Percentiles rank a stretch among this genome's conserved stretches.
phyloP scores from a whole-genome alignment of 2,888 invertebrate genomes.

The Phlogophora meticulosa region DNA sequence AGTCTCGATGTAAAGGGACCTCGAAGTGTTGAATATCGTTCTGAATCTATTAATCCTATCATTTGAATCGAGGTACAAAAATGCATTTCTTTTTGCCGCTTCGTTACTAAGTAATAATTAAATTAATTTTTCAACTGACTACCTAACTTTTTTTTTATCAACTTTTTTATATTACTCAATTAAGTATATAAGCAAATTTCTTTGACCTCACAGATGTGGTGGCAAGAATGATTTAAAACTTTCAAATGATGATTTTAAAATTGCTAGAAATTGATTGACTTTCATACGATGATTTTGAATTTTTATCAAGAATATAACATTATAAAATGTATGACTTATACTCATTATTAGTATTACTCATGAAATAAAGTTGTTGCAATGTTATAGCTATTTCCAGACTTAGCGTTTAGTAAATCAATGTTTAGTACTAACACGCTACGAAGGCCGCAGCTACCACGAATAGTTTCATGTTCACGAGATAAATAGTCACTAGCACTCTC shows the following conservation, averaged over 20 bases:
- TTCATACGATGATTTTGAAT: too few species aligned
- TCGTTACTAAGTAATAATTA: neutral
- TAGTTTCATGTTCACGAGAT: slow-evolving; percentile 69
- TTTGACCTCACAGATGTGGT: neutral
- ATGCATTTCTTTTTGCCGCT: neutral
- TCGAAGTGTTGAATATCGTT: neutral
- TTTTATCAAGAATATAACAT: too few species aligned
- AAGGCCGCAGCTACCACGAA: slow-evolving; percentile 69
- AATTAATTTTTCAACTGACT: too few species aligned
- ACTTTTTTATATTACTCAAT: neutral
- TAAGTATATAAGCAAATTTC: neutral
- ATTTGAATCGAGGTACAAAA: neutral
- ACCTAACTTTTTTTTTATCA: too few species aligned
- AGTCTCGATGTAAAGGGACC: neutral
- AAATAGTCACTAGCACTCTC: neutral
- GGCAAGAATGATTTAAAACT: too few species aligned
- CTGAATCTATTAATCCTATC: neutral
- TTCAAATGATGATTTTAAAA: too few species aligned
- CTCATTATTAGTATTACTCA: neutral
- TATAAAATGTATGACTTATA: too few species aligned
- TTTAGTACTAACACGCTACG: slow-evolving; percentile 71
- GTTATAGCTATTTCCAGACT: neutral
- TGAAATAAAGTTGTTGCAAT: neutral
- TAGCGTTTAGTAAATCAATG: neutral
- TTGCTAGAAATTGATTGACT: too few species aligned